Conservation (phyloP, 2,888 invertebrate genomes). For the Drosophila greeni region DNA sequence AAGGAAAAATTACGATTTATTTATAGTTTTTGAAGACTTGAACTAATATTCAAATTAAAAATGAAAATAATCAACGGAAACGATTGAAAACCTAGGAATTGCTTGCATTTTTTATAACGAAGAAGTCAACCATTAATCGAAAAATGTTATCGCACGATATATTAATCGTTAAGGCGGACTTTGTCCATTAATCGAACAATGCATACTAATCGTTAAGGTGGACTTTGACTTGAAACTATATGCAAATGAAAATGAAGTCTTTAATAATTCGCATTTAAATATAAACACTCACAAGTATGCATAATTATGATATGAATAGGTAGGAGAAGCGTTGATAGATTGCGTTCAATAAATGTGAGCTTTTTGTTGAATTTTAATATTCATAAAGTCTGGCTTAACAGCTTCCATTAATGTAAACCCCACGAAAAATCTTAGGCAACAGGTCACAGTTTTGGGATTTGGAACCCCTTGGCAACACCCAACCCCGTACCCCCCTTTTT, state of each 20-base stretch:
- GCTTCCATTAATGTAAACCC: slow-evolving; percentile 4
- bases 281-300: neutral
- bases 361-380: slow-evolving; percentile 3
- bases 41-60: neutral
- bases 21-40: neutral
- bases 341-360: slow-evolving; percentile 1
- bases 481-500: neutral
- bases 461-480: slow-evolving; percentile 6
- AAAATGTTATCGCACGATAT: neutral
- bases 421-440: slow-evolving; percentile 3
- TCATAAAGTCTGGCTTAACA: slow-evolving; percentile 2
- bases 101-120: neutral
- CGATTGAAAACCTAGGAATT: neutral
- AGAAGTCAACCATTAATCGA: too few species aligned
- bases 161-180: neutral
- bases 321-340: slow-evolving; percentile 8
- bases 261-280: slow-evolving; percentile 3
- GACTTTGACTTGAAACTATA: neutral
- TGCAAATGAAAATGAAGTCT: neutral
- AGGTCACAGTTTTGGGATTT: neutral
- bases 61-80: neutral
- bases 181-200: too few species aligned
- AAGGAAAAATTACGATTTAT: neutral
- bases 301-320: slow-evolving; percentile 10
- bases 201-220: neutral